These are phyloP conservation scores for Torymus texanus DNA, from an alignment of 2,888 invertebrate species.

Conservation along the genomic window DNA sequence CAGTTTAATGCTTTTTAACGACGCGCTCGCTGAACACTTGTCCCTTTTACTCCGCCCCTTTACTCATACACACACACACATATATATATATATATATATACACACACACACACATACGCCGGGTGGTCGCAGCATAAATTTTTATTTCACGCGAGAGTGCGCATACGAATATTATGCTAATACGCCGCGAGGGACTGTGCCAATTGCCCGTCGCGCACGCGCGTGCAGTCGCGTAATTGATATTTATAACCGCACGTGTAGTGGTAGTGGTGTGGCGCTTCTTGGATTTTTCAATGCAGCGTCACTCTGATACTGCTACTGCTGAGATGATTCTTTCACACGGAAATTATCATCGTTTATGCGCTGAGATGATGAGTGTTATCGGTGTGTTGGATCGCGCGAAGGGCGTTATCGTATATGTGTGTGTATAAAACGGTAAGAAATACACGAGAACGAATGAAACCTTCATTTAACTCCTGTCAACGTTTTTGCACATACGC, in stretches of 20 bases:
- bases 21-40: background rate
- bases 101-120: background rate
- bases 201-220: slow-evolving; percentile 22
- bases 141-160: slow-evolving; percentile 25
- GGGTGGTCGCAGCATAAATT: slow-evolving; percentile 31
- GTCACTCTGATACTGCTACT: too few species aligned
- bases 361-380: slow-evolving; percentile 20
- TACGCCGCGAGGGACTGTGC: background rate
- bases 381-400: slow-evolving; percentile 25
- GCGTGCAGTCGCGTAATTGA: slow-evolving; percentile 33
- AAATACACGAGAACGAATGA: too few species aligned
- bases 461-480: too few species aligned
- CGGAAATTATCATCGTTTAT: slow-evolving; percentile 43
- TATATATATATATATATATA: too few species aligned
- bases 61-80: background rate
- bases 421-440: background rate
- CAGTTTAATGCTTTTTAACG: slow-evolving; percentile 61
- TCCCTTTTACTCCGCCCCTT: background rate
- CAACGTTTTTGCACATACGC: too few species aligned
- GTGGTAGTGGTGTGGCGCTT: background rate
- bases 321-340: slow-evolving; percentile 42
- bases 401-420: background rate
- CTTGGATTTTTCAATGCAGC: too few species aligned
- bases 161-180: slow-evolving; percentile 45
- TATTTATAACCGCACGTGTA: slow-evolving; percentile 44